These are phyloP conservation scores for Eutrigla gurnardus DNA, from an alignment of 2,797 vertebrate species.

Conservation along the genomic window DNA sequence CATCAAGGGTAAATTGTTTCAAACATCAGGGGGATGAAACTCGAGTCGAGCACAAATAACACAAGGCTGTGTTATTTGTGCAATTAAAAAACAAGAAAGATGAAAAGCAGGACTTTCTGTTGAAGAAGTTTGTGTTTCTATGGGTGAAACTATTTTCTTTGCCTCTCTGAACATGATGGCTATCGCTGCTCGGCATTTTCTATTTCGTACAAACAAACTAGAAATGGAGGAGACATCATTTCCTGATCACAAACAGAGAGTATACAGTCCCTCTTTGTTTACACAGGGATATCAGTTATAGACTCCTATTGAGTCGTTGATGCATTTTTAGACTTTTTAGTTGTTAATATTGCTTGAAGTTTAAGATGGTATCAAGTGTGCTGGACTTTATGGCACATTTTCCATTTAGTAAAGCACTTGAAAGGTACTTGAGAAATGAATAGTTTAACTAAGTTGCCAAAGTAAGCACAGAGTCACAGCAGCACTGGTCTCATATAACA, in stretches of 20 bases:
- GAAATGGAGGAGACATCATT: constrained; percentile 9
- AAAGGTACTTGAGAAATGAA: constrained; percentile 6
- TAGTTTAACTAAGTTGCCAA: neutral
- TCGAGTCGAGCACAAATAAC: too few species aligned
- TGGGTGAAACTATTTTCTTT: neutral
- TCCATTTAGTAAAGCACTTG: neutral
- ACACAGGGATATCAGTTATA: neutral
- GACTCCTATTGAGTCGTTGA: neutral
- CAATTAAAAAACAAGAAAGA: neutral
- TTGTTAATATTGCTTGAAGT: neutral
- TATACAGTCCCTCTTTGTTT: too few species aligned
- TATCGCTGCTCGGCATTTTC: constrained; percentile 4
- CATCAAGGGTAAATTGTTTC: constrained; percentile 1
- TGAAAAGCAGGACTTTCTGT: neutral
- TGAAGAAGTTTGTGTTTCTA: neutral
- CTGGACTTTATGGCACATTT: neutral
- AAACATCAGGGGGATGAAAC: neutral
- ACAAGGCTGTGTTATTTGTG: neutral
- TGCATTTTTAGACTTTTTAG: neutral
- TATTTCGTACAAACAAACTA: constrained; percentile 23
- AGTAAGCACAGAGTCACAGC: neutral
- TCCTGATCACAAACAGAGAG: neutral
- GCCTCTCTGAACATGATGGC: neutral
- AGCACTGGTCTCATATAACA: neutral
- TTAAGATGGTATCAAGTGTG: too few species aligned